phyloP scores from a whole-genome alignment of 2,797 vertebrate genomes.

The Percopsis omiscomaycus region DNA sequence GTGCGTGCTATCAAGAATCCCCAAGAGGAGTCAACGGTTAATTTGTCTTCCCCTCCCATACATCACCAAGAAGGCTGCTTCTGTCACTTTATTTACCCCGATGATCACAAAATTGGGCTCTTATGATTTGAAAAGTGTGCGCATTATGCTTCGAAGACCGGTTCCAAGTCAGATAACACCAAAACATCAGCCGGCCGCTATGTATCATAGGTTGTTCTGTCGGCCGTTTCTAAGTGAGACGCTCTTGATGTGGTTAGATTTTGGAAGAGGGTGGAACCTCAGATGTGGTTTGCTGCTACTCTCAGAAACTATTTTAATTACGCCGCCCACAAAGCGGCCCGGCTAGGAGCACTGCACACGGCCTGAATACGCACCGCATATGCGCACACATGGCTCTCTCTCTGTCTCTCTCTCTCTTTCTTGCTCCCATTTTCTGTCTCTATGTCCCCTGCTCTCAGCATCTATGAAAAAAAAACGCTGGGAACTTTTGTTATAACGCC shows the following conservation, averaged over 20 bases:
- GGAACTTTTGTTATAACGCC: not conserved
- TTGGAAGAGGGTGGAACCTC: conserved; percentile 82
- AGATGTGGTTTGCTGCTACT: conserved; percentile 86
- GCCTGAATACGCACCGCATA: conserved; percentile 62
- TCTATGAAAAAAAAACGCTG: too few relatives aligned
- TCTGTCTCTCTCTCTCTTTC: not conserved
- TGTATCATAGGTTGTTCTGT: conserved; percentile 79
- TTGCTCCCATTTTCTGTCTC: not conserved
- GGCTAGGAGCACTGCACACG: conserved; percentile 76
- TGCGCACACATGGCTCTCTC: not conserved
- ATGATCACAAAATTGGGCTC: conserved; percentile 54
- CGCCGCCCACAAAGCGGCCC: conserved; percentile 77
- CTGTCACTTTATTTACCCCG: conserved; percentile 66
- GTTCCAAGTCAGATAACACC: conserved; percentile 68
- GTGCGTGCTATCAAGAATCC: conserved; percentile 72
- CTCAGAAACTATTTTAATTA: conserved; percentile 90
- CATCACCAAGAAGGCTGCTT: conserved; percentile 62
- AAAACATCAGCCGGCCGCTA: conserved; percentile 73
- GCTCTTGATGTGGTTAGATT: conserved; percentile 85
- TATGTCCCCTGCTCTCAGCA: not conserved
- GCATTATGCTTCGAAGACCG: conserved; percentile 41
- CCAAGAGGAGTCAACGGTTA: conserved; percentile 69
- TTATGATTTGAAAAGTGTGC: conserved; percentile 63
- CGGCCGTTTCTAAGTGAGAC: conserved; percentile 77
- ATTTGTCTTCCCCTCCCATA: conserved; percentile 76